Evolutionary conservation across 2,888 invertebrate genomes (phyloP), one percentile per base, ranked within the genome.

Genomic region (Willowsia nigromaculata): DNA sequence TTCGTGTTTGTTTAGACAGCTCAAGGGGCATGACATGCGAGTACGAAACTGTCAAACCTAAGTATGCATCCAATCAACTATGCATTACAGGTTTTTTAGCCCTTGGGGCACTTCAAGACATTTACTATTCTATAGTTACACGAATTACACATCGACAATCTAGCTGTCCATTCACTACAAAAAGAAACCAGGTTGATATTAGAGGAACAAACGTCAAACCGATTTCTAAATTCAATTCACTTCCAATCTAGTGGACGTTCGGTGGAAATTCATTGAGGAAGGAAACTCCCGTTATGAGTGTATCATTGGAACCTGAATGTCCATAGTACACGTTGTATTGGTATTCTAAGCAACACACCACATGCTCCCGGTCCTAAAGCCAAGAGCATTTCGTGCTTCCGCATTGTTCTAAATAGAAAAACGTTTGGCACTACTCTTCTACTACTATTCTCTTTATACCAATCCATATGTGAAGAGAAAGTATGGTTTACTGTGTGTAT

Each of bases 301-400:
- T 25, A 25, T 6, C n/a, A 1, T 56, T 22, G n/a, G 56, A 18
- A 56, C 5, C 6, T 25, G 25, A 18, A 25, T 9, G 18, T 2
- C 22, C 5, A 53, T 18, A n/a, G 2, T 56, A 0, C 56, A 6
- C 25, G 56, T 4, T 6, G 18, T 6, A 56, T 56, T 25, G 5
- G 25, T 25, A 56, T 56, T 56, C 56, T 6, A 50, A 56, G 50
- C 22, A 56, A 25, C 62, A 56, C 56, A 11, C 56, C 56, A 56
- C 18, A 18, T 7, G 18, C 9, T 68, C 0, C 65, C 9, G 33
- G 65, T 68, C 0, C 65, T 18, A 18, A 37, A 68, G 65, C 37
- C 65, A 37, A 30, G 18, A 68, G 18, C 37, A 68, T 37, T 37
- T 37, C 65, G 37, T 68, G 62, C 81, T 81, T 81, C 81, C 81